These are phyloP conservation scores for Caenorhabditis virilis DNA, from an alignment of 2,888 invertebrate genomes.

Conservation along the genomic window DNA sequence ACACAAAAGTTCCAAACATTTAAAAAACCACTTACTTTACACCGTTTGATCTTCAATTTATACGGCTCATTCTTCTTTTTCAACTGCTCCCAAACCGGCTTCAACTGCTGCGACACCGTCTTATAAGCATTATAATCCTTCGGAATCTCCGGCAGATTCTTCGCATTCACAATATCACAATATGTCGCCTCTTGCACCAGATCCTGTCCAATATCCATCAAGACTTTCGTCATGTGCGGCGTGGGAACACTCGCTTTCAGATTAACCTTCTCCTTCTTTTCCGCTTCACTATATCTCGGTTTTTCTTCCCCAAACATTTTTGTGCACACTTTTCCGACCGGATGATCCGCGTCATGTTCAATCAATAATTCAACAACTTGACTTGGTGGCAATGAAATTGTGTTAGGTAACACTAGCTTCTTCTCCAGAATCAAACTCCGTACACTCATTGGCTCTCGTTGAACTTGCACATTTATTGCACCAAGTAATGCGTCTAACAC, in stretches of 20 bases:
- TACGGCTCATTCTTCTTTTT: constrained; percentile 62
- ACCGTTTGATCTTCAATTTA: constrained; percentile 51
- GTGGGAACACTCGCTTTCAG: constrained; percentile 51
- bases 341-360: constrained; percentile 65
- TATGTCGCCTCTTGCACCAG: constrained; percentile 67
- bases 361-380: constrained; percentile 65
- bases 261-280: constrained; percentile 53
- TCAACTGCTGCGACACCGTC: constrained; percentile 65
- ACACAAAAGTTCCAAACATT: no score
- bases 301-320: constrained; percentile 63
- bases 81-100: constrained; percentile 65
- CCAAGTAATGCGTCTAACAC: constrained; percentile 62
- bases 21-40: constrained; percentile 37
- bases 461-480: constrained; percentile 65
- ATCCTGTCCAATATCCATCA: constrained; percentile 66
- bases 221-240: constrained; percentile 63
- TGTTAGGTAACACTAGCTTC: constrained; percentile 65
- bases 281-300: constrained; percentile 59
- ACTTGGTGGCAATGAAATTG: constrained; percentile 66
- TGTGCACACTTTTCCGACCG: constrained; percentile 56
- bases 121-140: constrained; percentile 67
- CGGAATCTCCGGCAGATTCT: constrained; percentile 66
- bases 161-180: constrained; percentile 66
- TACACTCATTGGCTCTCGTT: constrained; percentile 63
- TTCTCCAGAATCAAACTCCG: constrained; percentile 65